phyloP scores from a whole-genome alignment of 2,797 vertebrate genomes.

The Xenopus petersii region DNA sequence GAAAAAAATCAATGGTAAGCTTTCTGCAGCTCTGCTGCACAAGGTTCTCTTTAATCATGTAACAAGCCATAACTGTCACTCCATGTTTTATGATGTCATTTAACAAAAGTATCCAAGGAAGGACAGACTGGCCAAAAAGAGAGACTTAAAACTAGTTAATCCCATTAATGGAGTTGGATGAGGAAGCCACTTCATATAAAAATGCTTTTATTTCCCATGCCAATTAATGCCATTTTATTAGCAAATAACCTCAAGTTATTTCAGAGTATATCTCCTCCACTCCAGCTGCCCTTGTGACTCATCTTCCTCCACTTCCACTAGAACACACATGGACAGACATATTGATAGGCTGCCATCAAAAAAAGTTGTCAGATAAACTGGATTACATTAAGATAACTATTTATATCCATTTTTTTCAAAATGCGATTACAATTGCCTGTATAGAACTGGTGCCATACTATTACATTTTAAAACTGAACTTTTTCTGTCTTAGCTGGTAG shows the following conservation, averaged over 20 bases:
- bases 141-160: slow-evolving; percentile 30
- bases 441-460: too few species aligned
- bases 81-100: slow-evolving; percentile 45
- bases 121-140: slow-evolving; percentile 17
- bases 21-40: slow-evolving; percentile 39
- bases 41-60: slow-evolving; percentile 43
- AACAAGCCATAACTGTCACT: slow-evolving; percentile 47
- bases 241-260: neutral
- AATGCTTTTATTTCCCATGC: slow-evolving; percentile 7
- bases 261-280: neutral
- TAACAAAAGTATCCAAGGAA: slow-evolving; percentile 37
- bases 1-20: slow-evolving; percentile 47
- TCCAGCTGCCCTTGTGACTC: slow-evolving; percentile 16
- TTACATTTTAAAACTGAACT: too few species aligned
- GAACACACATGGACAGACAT: neutral
- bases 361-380: neutral
- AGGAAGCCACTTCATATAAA: slow-evolving; percentile 27
- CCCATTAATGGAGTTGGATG: slow-evolving; percentile 9
- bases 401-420: too few species aligned
- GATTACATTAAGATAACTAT: too few species aligned
- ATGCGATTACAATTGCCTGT: too few species aligned
- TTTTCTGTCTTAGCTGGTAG: too few species aligned
- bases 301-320: neutral
- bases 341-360: neutral
- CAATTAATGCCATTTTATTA: slow-evolving; percentile 36